Percentiles rank a stretch among this genome's conserved stretches.
Evolutionary conservation across 2,113 vertebrate genomes (phyloP).

Genomic region (Electrona antarctica): DNA sequence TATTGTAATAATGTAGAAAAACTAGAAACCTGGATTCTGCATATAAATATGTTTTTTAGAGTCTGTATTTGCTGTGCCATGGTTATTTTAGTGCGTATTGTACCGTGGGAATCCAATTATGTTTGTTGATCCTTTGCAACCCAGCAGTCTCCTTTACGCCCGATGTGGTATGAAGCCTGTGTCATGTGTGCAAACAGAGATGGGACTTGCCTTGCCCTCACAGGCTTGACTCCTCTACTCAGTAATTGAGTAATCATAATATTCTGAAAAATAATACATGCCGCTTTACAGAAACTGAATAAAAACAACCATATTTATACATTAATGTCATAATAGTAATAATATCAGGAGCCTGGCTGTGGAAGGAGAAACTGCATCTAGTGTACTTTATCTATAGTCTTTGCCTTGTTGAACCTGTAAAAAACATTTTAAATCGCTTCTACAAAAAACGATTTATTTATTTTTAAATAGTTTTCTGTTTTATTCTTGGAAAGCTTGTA

Average conservation of each 20-base stretch:
- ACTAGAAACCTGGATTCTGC: too few relatives aligned
- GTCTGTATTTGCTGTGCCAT: not conserved
- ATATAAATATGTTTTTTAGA: too few relatives aligned
- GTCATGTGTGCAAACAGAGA: constrained; percentile 40
- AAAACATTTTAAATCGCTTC: not conserved
- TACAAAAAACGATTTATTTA: not conserved
- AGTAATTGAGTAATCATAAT: constrained; percentile 13
- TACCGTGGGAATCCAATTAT: constrained; percentile 21
- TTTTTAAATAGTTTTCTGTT: constrained; percentile 14
- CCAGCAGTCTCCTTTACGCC: constrained; percentile 2
- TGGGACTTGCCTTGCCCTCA: constrained; percentile 35
- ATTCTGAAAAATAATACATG: too few relatives aligned
- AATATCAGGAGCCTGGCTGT: constrained; percentile 38
- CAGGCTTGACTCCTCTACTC: constrained; percentile 17
- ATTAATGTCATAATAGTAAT: constrained; percentile 33
- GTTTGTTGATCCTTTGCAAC: constrained; percentile 13
- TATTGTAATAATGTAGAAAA: too few relatives aligned
- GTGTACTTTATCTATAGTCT: constrained; percentile 8
- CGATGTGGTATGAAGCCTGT: constrained; percentile 8
- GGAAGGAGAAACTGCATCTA: not conserved
- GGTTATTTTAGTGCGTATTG: not conserved
- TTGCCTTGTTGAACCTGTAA: constrained; percentile 10
- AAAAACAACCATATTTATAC: too few relatives aligned
- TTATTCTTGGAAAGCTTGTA: not conserved
- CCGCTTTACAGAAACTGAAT: too few relatives aligned